These are phyloP conservation scores for Synanthedon myopaeformis DNA, from an alignment of 2,888 invertebrate species.

Conservation along the genomic window DNA sequence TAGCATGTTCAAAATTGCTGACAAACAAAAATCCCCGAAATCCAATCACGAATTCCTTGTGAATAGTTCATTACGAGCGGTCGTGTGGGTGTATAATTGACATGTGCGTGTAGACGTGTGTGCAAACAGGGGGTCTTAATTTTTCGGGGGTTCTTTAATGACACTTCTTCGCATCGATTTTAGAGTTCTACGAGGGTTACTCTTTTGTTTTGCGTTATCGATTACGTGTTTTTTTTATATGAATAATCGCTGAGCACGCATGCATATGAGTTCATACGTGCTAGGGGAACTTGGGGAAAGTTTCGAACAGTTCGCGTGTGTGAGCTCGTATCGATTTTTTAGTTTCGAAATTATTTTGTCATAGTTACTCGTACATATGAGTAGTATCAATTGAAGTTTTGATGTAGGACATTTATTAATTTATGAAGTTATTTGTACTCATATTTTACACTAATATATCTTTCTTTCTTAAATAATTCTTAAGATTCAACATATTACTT, in stretches of 20 bases:
- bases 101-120: conserved; percentile 27
- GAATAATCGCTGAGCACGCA: conserved; percentile 24
- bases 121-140: conserved; percentile 50
- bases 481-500: no score
- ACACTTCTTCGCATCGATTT: conserved; percentile 69
- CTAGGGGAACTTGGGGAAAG: background rate
- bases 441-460: no score
- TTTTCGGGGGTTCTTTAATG: conserved; percentile 69
- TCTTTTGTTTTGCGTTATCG: conserved; percentile 63
- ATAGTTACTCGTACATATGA: no score
- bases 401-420: no score
- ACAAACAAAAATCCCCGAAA: background rate
- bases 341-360: background rate
- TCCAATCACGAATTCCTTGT: conserved; percentile 3
- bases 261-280: conserved; percentile 36
- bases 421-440: no score
- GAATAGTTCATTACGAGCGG: conserved; percentile 36
- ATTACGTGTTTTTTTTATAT: conserved; percentile 37
- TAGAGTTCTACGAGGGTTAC: conserved; percentile 58
- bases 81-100: conserved; percentile 33
- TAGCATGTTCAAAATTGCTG: no score
- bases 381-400: no score
- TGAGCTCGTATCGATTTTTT: background rate
- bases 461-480: no score
- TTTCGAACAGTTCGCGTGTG: background rate